A percentile compares a stretch with the other conserved stretches of the same genome.
Evolutionary conservation across 1,140 invertebrate genomes (phyloP).

Genomic region (Drosophila oshimai): DNA sequence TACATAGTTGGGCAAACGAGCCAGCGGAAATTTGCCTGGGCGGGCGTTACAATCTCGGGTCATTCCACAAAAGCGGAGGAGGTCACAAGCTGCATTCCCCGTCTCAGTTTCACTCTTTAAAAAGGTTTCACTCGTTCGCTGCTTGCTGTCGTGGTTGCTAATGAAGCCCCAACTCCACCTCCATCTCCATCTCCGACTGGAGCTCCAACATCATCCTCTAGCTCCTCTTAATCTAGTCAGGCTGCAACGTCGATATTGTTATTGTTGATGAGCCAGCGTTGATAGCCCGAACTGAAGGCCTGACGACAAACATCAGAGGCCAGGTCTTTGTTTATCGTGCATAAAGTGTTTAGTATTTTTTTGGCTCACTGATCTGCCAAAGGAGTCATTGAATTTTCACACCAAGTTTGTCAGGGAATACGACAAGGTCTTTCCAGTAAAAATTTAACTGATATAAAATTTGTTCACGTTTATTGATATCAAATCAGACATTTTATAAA

Average conservation of each 20-base stretch:
- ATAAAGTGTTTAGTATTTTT: slow-evolving; percentile 72
- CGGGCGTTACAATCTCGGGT: slow-evolving; percentile 77
- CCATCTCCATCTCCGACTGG: slow-evolving; percentile 16
- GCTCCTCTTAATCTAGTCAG: slow-evolving; percentile 46
- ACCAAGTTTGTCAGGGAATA: not conserved
- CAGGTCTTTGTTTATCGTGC: slow-evolving; percentile 75
- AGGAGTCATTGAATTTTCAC: not conserved
- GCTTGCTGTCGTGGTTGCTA: slow-evolving; percentile 38
- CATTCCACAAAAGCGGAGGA: slow-evolving; percentile 56
- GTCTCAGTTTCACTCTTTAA: slow-evolving; percentile 76
- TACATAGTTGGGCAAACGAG: slow-evolving; percentile 53
- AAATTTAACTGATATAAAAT: too few species aligned
- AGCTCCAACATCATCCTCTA: slow-evolving; percentile 19
- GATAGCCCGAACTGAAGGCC: slow-evolving; percentile 52
- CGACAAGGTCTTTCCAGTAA: not conserved
- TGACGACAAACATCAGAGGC: slow-evolving; percentile 53
- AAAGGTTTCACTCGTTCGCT: slow-evolving; percentile 78
- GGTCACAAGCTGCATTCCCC: slow-evolving; percentile 65
- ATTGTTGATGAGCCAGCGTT: slow-evolving; percentile 76
- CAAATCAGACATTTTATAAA: too few species aligned
- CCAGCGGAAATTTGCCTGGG: slow-evolving; percentile 48
- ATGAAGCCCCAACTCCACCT: slow-evolving; percentile 40
- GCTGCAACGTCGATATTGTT: slow-evolving; percentile 71
- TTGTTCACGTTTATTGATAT: too few species aligned
- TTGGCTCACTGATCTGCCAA: not conserved